These are phyloP conservation scores for Masnerella sp. DNA, from an alignment of 2,888 invertebrate genomes.

Conservation along the genomic window DNA sequence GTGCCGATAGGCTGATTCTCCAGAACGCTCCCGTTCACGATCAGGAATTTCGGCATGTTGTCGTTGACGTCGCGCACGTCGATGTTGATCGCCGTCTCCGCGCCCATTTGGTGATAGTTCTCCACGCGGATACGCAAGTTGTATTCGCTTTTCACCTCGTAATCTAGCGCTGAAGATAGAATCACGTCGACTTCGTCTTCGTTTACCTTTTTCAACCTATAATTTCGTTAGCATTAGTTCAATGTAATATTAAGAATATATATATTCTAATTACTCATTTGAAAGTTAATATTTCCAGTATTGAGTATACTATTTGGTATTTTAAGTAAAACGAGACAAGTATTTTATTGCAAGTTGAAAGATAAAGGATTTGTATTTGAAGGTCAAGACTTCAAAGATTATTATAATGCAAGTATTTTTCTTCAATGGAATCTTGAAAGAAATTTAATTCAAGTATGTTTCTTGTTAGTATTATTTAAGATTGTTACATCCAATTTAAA, in stretches of 20 bases:
- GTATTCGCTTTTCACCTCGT: constrained; percentile 90
- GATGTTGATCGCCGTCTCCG: constrained; percentile 88
- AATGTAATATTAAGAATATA: neutral
- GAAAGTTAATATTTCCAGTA: neutral
- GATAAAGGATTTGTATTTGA: too few species aligned
- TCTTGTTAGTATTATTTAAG: too few species aligned
- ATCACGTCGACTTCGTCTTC: constrained; percentile 86
- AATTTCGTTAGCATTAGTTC: constrained; percentile 7
- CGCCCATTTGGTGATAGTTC: constrained; percentile 88
- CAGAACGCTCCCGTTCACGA: constrained; percentile 83
- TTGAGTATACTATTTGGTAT: neutral
- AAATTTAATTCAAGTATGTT: too few species aligned
- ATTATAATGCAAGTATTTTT: too few species aligned
- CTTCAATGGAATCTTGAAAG: too few species aligned
- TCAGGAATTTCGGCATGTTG: constrained; percentile 86
- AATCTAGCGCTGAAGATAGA: constrained; percentile 88
- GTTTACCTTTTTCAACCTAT: constrained; percentile 79
- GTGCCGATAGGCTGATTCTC: constrained; percentile 92
- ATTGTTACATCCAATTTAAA: too few species aligned
- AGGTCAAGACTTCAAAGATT: too few species aligned
- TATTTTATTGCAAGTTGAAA: too few species aligned
- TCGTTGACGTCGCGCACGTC: constrained; percentile 93
- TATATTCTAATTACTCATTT: neutral
- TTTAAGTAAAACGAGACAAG: neutral
- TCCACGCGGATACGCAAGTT: constrained; percentile 89